Percentiles rank a stretch among this genome's conserved stretches.
These are phyloP conservation scores for Epicampocera succincta DNA, from an alignment of 2,888 invertebrate genomes.

Conservation along the genomic window DNA sequence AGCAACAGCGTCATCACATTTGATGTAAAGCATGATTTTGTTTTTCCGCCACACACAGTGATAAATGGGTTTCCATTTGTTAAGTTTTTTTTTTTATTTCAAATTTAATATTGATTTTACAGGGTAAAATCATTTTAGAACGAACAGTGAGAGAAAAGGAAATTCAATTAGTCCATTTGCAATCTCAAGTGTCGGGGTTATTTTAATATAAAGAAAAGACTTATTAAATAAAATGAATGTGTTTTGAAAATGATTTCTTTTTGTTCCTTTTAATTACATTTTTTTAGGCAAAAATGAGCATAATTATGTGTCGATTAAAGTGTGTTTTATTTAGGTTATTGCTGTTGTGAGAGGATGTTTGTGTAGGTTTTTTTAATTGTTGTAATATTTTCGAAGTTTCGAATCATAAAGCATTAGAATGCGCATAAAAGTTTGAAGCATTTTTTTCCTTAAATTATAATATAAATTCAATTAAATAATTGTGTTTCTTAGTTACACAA, in stretches of 20 bases:
- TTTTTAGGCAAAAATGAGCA: constrained; percentile 52
- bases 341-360: constrained; percentile 14
- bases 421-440: too few relatives aligned
- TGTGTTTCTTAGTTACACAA: too few relatives aligned
- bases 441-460: too few relatives aligned
- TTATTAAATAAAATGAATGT: constrained; percentile 64
- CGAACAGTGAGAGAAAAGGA: constrained; percentile 25
- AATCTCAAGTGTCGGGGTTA: constrained; percentile 25
- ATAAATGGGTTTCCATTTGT: constrained; percentile 49
- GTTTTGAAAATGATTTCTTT: constrained; percentile 49
- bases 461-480: too few relatives aligned
- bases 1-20: constrained; percentile 20
- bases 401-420: too few relatives aligned
- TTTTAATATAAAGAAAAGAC: constrained; percentile 46
- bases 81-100: constrained; percentile 41
- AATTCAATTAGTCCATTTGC: constrained; percentile 59
- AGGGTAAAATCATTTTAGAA: constrained; percentile 44
- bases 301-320: constrained; percentile 48
- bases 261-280: constrained; percentile 4
- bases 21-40: constrained; percentile 25
- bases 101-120: constrained; percentile 48
- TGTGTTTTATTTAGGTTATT: constrained; percentile 39
- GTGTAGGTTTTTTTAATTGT: constrained; percentile 19
- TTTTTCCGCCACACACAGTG: constrained; percentile 15
- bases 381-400: neutral